Evolutionary conservation across 2,888 invertebrate species (phyloP), one percentile per base, ranked within the genome.

Genomic region (Xanthorhoe designata): DNA sequence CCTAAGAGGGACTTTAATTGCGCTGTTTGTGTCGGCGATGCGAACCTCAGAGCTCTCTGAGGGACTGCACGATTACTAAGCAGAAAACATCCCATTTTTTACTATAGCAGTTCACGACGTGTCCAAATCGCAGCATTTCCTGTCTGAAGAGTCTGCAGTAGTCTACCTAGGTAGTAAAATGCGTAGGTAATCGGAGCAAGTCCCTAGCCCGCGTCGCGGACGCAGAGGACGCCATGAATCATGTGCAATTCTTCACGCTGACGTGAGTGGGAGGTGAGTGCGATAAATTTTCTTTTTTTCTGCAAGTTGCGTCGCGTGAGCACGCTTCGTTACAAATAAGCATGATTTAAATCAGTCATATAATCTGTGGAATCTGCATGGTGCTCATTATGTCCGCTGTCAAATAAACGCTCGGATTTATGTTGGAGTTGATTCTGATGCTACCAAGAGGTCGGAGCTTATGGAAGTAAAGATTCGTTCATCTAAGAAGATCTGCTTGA

Each of bases 311-410:
- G 10, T 29, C 85, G 84, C 84, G 82, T 77, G 78, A 75, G 73
- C 81, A 83, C 83, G 87, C 85, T 90, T 90, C 88, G 86, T 88
- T 89, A 88, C 85, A 84, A 82, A 82, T 88, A 87, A 89, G 85
- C 78, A 83, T 89, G 89, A 89, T 89, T 90, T 89, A 90, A 73
- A 77, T 80, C 56, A 47, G 80, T 77, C 38, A 62, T 82, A 79
- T 83, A 79, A 81, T 78, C 78, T 73, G 75, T 72, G 73, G 63
- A 67, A 29, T 61, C 15, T 13, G 38, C 50, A 50, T 38, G 29
- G 17, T 13, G 51, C 51, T 58, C 19, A 45, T 17, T 52, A 52
- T 58, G 18, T 50, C 13, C 29, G 8, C 50, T 54, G 61, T 66
- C 54, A 66, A 66, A 61, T 62, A 64, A 64, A 54, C 57, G 49